A percentile compares a stretch with the other conserved stretches of the same genome.
phyloP scores from a whole-genome alignment of 2,113 vertebrate genomes.

The Centrocercus urophasianus region DNA sequence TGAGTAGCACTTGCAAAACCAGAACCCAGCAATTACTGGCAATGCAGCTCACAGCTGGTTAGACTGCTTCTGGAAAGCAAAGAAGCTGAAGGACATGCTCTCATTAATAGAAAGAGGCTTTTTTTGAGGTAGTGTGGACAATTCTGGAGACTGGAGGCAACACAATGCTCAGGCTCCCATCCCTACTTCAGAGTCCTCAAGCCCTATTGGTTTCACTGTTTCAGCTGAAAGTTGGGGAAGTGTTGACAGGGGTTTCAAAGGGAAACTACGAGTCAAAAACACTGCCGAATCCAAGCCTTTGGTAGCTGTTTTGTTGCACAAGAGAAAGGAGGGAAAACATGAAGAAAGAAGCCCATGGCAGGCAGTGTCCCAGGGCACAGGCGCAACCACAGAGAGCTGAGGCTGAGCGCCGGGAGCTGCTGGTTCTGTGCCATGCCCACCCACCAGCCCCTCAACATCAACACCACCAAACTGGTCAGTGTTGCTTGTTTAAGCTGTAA shows the following conservation, averaged over 20 bases:
- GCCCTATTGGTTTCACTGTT: not conserved
- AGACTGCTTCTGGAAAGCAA: slow-evolving; percentile 36
- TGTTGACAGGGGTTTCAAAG: slow-evolving; percentile 60
- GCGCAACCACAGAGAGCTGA: not conserved
- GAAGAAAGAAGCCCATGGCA: not conserved
- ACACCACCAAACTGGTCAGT: not conserved
- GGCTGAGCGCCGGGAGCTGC: not conserved
- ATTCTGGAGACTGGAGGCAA: not conserved
- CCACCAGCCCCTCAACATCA: not conserved
- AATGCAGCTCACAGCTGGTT: not conserved
- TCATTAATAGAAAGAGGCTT: slow-evolving; percentile 35
- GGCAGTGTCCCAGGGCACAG: not conserved
- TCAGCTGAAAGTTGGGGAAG: slow-evolving; percentile 27
- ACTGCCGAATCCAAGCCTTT: slow-evolving; percentile 17
- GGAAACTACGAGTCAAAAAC: not conserved
- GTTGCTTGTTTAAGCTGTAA: not conserved
- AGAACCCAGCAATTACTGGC: not conserved
- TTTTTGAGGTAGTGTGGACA: not conserved
- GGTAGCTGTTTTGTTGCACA: slow-evolving; percentile 32
- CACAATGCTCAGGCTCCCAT: not conserved
- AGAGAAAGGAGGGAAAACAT: slow-evolving; percentile 33
- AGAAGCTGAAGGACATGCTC: slow-evolving; percentile 1
- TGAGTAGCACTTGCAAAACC: not conserved
- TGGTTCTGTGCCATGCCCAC: not conserved
- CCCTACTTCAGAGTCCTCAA: not conserved